Evolutionary conservation across 1,140 invertebrate genomes (phyloP).

Genomic region (Onthophagus taurus): DNA sequence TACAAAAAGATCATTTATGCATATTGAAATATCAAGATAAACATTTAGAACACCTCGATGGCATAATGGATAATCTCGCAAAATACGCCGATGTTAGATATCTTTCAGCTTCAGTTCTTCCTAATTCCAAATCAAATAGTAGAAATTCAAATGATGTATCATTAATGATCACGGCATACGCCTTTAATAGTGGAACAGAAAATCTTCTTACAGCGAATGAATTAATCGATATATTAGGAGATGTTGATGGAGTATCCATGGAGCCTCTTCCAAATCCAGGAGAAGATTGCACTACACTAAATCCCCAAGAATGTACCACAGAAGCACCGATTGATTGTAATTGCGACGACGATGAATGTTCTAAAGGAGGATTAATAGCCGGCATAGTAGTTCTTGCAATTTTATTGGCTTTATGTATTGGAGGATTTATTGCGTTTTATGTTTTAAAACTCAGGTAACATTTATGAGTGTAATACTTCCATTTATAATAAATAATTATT

Average conservation of each 20-base stretch:
- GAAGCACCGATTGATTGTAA: not conserved
- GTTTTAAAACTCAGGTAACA: constrained; percentile 24
- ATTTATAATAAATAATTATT: not conserved
- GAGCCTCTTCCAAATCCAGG: too few relatives aligned
- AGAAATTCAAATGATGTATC: constrained; percentile 1
- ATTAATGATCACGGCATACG: constrained; percentile 20
- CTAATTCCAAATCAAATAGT: not conserved
- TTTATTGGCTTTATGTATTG: constrained; percentile 22
- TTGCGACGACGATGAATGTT: not conserved
- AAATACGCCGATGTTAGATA: constrained; percentile 1
- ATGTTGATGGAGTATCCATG: constrained; percentile 1
- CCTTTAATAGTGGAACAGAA: constrained; percentile 15
- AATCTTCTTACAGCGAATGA: constrained; percentile 14
- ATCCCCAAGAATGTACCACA: too few relatives aligned
- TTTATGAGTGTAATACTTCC: not conserved
- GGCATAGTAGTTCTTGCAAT: constrained; percentile 27
- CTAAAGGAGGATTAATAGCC: constrained; percentile 27
- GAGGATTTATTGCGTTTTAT: constrained; percentile 25
- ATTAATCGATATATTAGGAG: constrained; percentile 15
- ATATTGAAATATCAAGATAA: constrained; percentile 15
- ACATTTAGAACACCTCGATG: constrained; percentile 17
- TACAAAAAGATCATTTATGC: constrained; percentile 15
- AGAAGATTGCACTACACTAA: too few relatives aligned
- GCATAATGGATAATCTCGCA: constrained; percentile 13
- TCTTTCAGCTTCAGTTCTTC: constrained; percentile 10